Evolutionary conservation across 2,113 vertebrate genomes (phyloP), one percentile per base, ranked within the genome.

Genomic region (Megaceryle maxima): DNA sequence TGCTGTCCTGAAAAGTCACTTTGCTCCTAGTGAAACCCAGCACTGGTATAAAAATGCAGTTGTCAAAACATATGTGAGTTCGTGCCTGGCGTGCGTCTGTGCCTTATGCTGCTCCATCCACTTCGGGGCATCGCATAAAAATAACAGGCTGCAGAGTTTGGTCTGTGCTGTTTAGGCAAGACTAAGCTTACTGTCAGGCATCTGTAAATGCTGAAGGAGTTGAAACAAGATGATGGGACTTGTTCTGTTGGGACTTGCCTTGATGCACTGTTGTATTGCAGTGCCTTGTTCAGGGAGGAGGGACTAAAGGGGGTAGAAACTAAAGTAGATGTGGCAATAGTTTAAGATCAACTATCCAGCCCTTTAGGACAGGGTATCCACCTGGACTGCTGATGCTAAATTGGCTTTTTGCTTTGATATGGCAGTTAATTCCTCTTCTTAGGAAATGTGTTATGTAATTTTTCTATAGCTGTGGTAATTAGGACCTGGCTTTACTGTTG

Each of bases 51-150:
- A 83, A 66, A 74, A 53, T 22, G 60, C 56, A 33, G 63, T 24
- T 87, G 72, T 82, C 68, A 88, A 51, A 86, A 46, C 53, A 51
- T 19, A 44, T 10, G 57, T 20, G 63, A 88, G 62, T 48, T 26
- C 4, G 16, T 39, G 18, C 39, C 67, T 83, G 68, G 53, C 0
- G 0, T 14, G 46, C 7, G 3, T 53, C 46, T 4, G 2, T 79
- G 67, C 59, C 46, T 46, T n/a, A 19, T 1, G 6, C 62, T 20
- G 37, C 68, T 63, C 48, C 6, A 2, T 41, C 87, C 57, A 24
- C 79, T 70, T 39, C 11, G 16, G 60, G 82, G 15, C 46, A 21
- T 3, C n/a, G 64, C 57, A 25, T 48, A 60, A 53, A 50, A 44
- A 50, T 28, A 74, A 53, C 76, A 44, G 80, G 64, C 4, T 2